phyloP scores from a whole-genome alignment of 2,797 vertebrate species.

The Tympanoctomys barrerae region DNA sequence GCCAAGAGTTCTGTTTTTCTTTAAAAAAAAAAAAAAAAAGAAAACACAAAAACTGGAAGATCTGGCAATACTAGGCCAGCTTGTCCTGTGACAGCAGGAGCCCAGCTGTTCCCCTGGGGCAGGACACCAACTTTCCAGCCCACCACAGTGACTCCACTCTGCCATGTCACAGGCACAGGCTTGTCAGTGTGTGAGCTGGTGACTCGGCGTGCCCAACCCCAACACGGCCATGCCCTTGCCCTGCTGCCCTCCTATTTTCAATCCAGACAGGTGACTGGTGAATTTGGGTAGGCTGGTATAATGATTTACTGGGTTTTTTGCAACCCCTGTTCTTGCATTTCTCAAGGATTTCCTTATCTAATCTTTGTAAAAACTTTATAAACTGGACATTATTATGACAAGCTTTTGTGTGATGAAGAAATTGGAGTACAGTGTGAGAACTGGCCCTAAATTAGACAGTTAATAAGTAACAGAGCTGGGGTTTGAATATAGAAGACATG shows the following conservation, averaged over 20 bases:
- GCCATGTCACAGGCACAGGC: not conserved
- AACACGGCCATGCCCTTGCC: fast-evolving
- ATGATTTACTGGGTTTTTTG: not conserved
- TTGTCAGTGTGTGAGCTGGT: not conserved
- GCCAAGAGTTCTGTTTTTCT: slow-evolving; percentile 29
- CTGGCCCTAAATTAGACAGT: not conserved
- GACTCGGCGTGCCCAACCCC: fast-evolving
- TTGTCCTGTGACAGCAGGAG: not conserved
- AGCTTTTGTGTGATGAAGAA: not conserved
- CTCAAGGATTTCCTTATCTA: slow-evolving; percentile 26
- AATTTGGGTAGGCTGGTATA: not conserved
- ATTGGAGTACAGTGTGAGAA: not conserved
- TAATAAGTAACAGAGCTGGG: slow-evolving; percentile 21
- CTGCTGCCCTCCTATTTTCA: not conserved
- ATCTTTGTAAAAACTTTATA: not conserved
- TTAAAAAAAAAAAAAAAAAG: not conserved
- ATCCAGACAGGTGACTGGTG: not conserved
- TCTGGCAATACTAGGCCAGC: not conserved
- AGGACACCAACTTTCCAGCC: not conserved
- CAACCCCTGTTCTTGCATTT: not conserved
- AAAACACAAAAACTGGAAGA: not conserved
- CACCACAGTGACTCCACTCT: not conserved
- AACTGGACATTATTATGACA: not conserved
- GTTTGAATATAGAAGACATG: not conserved
- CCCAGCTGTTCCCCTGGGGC: not conserved